Percentiles rank a stretch among this genome's conserved stretches.
These are phyloP conservation scores for Mustelus asterias DNA, from an alignment of 2,113 vertebrate genomes.

Conservation along the genomic window DNA sequence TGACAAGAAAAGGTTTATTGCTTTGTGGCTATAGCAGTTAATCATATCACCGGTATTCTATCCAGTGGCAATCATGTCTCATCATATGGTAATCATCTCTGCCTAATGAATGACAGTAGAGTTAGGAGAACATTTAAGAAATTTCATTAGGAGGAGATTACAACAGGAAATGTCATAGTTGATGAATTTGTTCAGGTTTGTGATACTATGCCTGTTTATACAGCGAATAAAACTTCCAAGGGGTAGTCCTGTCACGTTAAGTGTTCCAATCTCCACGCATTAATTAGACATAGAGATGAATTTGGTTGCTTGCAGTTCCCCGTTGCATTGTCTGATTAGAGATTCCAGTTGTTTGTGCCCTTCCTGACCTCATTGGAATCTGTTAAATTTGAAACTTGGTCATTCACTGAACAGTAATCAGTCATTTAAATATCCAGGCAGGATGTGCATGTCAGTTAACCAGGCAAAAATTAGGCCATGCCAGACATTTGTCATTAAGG, in stretches of 20 bases:
- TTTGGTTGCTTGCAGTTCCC: not conserved
- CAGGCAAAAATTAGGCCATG: not conserved
- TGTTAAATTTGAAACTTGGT: slow-evolving; percentile 15
- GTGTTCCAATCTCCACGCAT: not conserved
- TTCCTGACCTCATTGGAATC: not conserved
- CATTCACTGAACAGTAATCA: not conserved
- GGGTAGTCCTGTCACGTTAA: not conserved
- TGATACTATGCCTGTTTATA: not conserved
- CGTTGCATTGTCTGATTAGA: not conserved
- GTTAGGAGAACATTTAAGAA: slow-evolving; percentile 16
- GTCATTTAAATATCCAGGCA: slow-evolving; percentile 22
- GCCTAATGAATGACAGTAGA: not conserved
- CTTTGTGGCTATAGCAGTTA: not conserved
- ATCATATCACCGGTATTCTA: slow-evolving; percentile 18
- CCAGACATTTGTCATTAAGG: slow-evolving; percentile 3
- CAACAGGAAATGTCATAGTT: slow-evolving; percentile 21
- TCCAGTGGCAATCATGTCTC: not conserved
- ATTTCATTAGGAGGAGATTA: slow-evolving; percentile 20
- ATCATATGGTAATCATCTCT: not conserved
- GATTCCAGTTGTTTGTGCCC: not conserved
- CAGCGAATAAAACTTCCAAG: slow-evolving; percentile 1
- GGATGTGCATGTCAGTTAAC: not conserved
- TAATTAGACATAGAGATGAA: slow-evolving; percentile 26
- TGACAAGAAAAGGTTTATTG: slow-evolving; percentile 1
- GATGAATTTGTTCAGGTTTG: slow-evolving; percentile 25